These are phyloP conservation scores for Saturnia pavonia DNA, from an alignment of 2,888 invertebrate genomes.

Conservation along the genomic window DNA sequence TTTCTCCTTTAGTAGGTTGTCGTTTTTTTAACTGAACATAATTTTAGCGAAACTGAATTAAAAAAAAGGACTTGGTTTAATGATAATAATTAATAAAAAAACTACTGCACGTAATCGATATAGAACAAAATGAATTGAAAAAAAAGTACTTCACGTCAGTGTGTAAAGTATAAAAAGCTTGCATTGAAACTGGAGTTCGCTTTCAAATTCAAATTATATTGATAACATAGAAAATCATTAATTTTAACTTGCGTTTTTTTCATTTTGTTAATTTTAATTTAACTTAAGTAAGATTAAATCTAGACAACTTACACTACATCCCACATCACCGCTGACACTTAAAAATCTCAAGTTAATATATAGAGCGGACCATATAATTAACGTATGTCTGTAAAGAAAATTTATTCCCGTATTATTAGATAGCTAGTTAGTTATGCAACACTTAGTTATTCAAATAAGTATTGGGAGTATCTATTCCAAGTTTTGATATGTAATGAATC, in stretches of 20 bases:
- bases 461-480: neutral
- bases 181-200: too few species aligned
- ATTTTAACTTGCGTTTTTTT: neutral
- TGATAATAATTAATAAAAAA: too few species aligned
- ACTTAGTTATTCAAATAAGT: slow-evolving; percentile 15
- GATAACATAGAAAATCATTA: too few species aligned
- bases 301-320: neutral
- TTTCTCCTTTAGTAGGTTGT: slow-evolving; percentile 4
- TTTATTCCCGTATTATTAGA: slow-evolving; percentile 3
- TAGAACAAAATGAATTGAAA: too few species aligned
- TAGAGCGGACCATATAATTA: neutral
- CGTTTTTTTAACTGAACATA: too few species aligned
- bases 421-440: slow-evolving; percentile 4
- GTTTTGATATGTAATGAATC: slow-evolving; percentile 47
- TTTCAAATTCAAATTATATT: too few species aligned
- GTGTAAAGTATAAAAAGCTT: too few species aligned
- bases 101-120: too few species aligned
- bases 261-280: neutral
- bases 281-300: neutral
- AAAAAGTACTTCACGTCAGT: too few species aligned
- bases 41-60: too few species aligned
- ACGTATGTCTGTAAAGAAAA: slow-evolving; percentile 5
- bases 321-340: neutral
- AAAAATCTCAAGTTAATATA: neutral
- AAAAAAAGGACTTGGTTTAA: too few species aligned